phyloP scores from a whole-genome alignment of 2,797 vertebrate genomes.

The Sebastiscus tertius region DNA sequence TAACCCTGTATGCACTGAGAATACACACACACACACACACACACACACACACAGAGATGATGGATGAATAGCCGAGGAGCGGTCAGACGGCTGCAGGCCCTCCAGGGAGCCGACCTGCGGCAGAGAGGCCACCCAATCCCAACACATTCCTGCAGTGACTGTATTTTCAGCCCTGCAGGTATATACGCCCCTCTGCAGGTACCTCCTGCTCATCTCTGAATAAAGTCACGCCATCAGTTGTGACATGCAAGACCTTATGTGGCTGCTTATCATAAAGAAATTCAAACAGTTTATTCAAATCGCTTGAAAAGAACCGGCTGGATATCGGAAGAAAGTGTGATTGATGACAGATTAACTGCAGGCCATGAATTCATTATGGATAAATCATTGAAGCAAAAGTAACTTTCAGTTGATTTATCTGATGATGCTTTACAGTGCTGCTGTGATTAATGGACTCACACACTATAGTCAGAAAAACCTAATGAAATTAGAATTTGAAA shows the following conservation, averaged over 20 bases:
- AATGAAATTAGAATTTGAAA: constrained; percentile 81
- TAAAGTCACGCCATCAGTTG: constrained; percentile 4
- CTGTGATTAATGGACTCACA: constrained; percentile 75
- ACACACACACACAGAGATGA: constrained; percentile 26
- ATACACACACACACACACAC: background rate
- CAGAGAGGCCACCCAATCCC: constrained; percentile 45
- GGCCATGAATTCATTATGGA: constrained; percentile 59
- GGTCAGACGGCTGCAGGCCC: constrained; percentile 40
- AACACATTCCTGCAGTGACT: constrained; percentile 40
- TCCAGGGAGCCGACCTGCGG: constrained; percentile 52
- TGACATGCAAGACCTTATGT: constrained; percentile 2
- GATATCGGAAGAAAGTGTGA: constrained; percentile 43
- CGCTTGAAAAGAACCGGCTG: background rate
- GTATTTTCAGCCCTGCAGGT: background rate
- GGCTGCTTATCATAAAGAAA: constrained; percentile 31
- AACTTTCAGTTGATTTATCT: constrained; percentile 68
- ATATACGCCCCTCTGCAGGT: background rate
- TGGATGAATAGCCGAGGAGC: constrained; percentile 56
- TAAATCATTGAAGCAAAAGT: constrained; percentile 62
- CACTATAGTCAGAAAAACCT: constrained; percentile 50
- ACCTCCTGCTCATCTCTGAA: constrained; percentile 5
- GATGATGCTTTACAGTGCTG: constrained; percentile 36
- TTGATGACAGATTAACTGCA: constrained; percentile 51
- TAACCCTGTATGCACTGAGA: background rate
- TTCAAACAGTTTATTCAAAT: constrained; percentile 27